A percentile compares a stretch with the other conserved stretches of the same genome.
phyloP scores from a whole-genome alignment of 1,140 invertebrate genomes.

The Drosophila tani region DNA sequence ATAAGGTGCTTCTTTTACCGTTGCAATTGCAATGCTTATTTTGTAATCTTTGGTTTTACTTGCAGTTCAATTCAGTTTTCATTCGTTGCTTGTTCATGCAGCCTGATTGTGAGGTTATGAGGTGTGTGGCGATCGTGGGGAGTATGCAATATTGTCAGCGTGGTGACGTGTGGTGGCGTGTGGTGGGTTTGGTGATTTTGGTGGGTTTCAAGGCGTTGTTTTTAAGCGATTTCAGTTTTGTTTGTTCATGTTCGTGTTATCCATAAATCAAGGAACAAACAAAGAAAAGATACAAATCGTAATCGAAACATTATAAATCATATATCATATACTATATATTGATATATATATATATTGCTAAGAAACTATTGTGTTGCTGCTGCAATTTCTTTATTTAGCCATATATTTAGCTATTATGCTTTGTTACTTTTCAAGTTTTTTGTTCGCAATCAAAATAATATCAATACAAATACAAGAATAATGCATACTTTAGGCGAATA shows the following conservation, averaged over 20 bases:
- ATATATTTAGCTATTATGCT: conserved; percentile 23
- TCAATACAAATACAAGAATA: conserved; percentile 34
- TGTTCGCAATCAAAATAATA: conserved; percentile 45
- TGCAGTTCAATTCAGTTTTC: conserved; percentile 70
- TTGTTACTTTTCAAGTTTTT: conserved; percentile 40
- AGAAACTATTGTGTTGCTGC: conserved; percentile 10
- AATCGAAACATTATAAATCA: conserved; percentile 72
- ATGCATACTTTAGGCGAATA: conserved; percentile 38
- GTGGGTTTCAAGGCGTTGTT: conserved; percentile 55
- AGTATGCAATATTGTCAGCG: conserved; percentile 25
- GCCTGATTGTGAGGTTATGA: conserved; percentile 37
- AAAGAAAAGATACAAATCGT: conserved; percentile 73
- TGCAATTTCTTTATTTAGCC: conserved; percentile 24
- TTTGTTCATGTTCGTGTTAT: conserved; percentile 25
- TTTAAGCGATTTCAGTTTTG: conserved; percentile 40
- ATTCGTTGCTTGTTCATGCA: conserved; percentile 78
- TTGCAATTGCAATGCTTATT: conserved; percentile 14
- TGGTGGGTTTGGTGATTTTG: conserved; percentile 52
- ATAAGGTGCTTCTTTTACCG: conserved; percentile 9
- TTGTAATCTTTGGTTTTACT: conserved; percentile 31
- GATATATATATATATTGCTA: conserved; percentile 40
- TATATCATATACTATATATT: conserved; percentile 41
- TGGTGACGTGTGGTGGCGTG: conserved; percentile 16
- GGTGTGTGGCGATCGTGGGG: conserved; percentile 30
- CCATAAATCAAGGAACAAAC: conserved; percentile 65